Evolutionary conservation across 2,797 vertebrate species (phyloP), one percentile per base, ranked within the genome.

Genomic region (Schizopygopsis pylzovi): DNA sequence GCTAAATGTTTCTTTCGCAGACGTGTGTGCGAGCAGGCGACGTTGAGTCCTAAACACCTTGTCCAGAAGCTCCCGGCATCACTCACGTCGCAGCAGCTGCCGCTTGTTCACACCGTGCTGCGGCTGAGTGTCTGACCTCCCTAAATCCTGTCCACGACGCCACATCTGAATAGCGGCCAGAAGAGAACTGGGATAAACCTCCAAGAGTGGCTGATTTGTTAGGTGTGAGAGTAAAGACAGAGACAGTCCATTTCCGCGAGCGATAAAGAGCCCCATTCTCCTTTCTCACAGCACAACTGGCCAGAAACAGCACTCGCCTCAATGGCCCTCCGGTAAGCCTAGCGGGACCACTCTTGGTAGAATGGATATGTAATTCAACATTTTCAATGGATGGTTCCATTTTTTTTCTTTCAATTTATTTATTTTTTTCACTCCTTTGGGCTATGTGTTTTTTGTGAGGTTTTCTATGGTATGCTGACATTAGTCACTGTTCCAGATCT

Each of bases 161-260:
- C 67, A 47, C 80, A 84, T 84, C 89, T 84, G 87, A 85, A 85
- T 45, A 68, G 33, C 28, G 67, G 84, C 87, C 84, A 37, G 80
- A 82, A 81, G 25, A 77, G 45, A 83, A 73, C 54, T 33, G 75
- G 85, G 79, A 85, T 75, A 80, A 83, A 47, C 78, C 85, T 25
- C 77, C 41, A 52, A 73, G 82, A 84, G 70, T 16, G 52, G 63
- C 81, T 91, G 92, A 92, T 91, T 92, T 91, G 92, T 92, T 90
- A 92, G 78, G 92, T 92, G 91, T 79, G 83, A 86, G 80, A 79
- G 76, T 20, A 43, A 65, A 49, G 79, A 56, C 81, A 81, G 83
- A 84, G 91, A 87, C 85, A 87, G 87, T 78, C 67, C 80, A 76
- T 87, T 88, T 88, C 89, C 87, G 83, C 75, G 16, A 75, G 78